Evolutionary conservation across 2,113 vertebrate species (phyloP).

Genomic region (Polypterus senegalus): DNA sequence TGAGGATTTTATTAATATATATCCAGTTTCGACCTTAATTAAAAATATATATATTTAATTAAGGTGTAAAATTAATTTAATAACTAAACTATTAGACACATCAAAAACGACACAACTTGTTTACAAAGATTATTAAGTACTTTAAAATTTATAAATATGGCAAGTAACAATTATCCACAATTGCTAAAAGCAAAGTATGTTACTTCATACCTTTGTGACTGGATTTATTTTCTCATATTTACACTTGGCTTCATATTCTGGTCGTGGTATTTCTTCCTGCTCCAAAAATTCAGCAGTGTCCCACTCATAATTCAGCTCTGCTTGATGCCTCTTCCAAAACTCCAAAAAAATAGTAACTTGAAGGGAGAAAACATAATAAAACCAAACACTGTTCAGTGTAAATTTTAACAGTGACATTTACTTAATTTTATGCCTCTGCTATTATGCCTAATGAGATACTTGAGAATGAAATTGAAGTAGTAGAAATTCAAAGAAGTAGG

Average conservation of each 20-base stretch:
- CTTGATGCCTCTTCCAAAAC: constrained; percentile 87
- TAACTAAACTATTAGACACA: too few relatives aligned
- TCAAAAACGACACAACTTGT: too few relatives aligned
- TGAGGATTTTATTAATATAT: too few relatives aligned
- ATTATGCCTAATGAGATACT: background rate
- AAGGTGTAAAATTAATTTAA: too few relatives aligned
- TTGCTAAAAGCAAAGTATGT: constrained; percentile 2
- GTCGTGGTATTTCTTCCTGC: constrained; percentile 72
- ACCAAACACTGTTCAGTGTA: background rate
- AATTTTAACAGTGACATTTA: background rate
- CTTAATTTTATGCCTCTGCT: background rate
- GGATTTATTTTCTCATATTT: constrained; percentile 62
- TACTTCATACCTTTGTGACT: constrained; percentile 49
- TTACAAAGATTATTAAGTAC: background rate
- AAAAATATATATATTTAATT: too few relatives aligned
- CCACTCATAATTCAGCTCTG: constrained; percentile 81
- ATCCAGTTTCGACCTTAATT: too few relatives aligned
- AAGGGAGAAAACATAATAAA: background rate
- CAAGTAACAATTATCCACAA: too few relatives aligned
- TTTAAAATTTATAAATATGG: background rate
- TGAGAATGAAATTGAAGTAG: background rate
- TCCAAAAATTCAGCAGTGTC: constrained; percentile 81
- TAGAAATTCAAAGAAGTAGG: background rate
- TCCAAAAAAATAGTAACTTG: constrained; percentile 82
- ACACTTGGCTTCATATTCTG: constrained; percentile 79